These are phyloP conservation scores for Ammodytes marinus DNA, from an alignment of 2,113 vertebrate species.

Conservation along the genomic window DNA sequence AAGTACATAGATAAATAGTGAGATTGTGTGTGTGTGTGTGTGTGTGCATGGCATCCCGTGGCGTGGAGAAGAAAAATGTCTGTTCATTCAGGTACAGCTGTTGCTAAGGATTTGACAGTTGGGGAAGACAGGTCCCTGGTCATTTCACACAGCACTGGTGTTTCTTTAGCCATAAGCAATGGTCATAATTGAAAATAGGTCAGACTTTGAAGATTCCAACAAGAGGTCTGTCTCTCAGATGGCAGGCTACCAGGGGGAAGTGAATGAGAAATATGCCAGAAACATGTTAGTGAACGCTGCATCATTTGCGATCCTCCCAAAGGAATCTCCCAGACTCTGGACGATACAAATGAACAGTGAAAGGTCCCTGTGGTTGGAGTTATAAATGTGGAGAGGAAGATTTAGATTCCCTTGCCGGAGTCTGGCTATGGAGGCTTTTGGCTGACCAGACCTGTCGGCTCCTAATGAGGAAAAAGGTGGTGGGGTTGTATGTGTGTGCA, in stretches of 20 bases:
- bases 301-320: conserved; percentile 44
- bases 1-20: neutral
- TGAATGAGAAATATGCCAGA: conserved; percentile 12
- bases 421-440: conserved; percentile 32
- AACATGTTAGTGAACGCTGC: conserved; percentile 30
- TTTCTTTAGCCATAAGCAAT: conserved; percentile 30
- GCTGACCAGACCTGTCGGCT: conserved; percentile 53
- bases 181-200: conserved; percentile 42
- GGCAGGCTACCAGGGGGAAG: neutral
- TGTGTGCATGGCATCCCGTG: conserved; percentile 18
- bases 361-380: conserved; percentile 45
- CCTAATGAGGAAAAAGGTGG: conserved; percentile 78
- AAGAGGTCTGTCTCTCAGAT: conserved; percentile 8
- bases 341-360: conserved; percentile 54
- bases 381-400: conserved; percentile 38
- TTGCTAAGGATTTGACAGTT: conserved; percentile 28
- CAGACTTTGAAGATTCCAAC: neutral
- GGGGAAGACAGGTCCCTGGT: conserved; percentile 26
- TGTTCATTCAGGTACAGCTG: conserved; percentile 38
- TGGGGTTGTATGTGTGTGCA: conserved; percentile 56
- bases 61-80: conserved; percentile 32
- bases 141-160: conserved; percentile 54
- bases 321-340: conserved; percentile 33
- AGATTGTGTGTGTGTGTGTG: conserved; percentile 15
- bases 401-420: conserved; percentile 18